phyloP scores from a whole-genome alignment of 2,113 vertebrate genomes.

The Notechis scutatus region DNA sequence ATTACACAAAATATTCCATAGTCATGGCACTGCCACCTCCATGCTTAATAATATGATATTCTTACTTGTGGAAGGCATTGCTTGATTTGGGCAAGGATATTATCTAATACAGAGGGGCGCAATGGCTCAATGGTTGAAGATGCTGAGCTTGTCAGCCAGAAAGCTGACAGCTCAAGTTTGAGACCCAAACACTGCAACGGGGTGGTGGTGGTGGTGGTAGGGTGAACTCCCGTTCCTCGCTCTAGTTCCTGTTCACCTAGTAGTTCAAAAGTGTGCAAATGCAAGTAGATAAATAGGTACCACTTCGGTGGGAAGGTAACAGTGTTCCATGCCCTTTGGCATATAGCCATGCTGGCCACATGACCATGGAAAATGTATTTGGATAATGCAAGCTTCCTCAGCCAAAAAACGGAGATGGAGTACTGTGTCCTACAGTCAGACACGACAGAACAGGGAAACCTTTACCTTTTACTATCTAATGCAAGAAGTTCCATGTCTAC shows the following conservation, averaged over 20 bases:
- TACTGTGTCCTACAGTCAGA: background rate
- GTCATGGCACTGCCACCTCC: background rate
- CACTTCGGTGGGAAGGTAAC: background rate
- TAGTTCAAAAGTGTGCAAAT: background rate
- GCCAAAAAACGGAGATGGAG: background rate
- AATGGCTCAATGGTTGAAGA: background rate
- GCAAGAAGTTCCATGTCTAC: background rate
- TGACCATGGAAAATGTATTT: background rate
- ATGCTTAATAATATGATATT: background rate
- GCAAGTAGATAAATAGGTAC: background rate
- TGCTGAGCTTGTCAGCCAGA: background rate
- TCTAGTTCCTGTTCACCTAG: background rate
- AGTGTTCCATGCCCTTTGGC: background rate
- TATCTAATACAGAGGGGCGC: background rate
- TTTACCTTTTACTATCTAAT: background rate
- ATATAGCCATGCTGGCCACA: background rate
- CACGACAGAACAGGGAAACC: background rate
- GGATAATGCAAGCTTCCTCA: background rate
- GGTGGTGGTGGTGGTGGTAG: too few relatives aligned
- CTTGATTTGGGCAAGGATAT: background rate
- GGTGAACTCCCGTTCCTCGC: background rate
- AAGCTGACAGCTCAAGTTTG: background rate
- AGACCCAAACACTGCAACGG: background rate
- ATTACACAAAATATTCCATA: background rate
- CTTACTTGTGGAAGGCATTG: background rate